Percentiles rank a stretch among this genome's conserved stretches.
phyloP scores from a whole-genome alignment of 2,797 vertebrate species.

The Myripristis jacobus region DNA sequence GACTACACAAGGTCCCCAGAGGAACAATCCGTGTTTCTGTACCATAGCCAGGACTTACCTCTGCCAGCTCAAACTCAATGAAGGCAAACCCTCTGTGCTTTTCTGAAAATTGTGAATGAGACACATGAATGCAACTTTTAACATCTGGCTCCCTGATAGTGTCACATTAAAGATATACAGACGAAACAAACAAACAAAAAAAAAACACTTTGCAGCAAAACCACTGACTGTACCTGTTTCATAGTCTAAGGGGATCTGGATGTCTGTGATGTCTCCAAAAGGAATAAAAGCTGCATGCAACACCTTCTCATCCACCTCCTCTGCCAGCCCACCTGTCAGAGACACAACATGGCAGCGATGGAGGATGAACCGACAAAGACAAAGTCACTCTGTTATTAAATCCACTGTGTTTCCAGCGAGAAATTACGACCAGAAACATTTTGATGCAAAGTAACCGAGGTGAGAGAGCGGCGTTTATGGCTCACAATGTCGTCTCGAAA shows the following conservation, averaged over 20 bases:
- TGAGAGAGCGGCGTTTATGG: not conserved
- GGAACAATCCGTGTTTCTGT: not conserved
- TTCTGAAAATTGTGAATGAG: slow-evolving; percentile 81
- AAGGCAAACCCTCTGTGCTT: slow-evolving; percentile 98
- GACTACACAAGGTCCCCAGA: not conserved
- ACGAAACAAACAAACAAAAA: no score
- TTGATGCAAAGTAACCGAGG: no score
- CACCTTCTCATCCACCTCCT: slow-evolving; percentile 97
- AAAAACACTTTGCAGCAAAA: not conserved
- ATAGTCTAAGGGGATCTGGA: slow-evolving; percentile 98
- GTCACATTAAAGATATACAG: not conserved
- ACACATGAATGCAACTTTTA: not conserved
- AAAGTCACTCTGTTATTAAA: no score
- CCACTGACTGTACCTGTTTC: slow-evolving; percentile 87
- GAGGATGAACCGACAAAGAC: no score
- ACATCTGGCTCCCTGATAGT: not conserved
- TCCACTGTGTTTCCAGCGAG: no score
- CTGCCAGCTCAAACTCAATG: slow-evolving; percentile 95
- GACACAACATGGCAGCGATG: slow-evolving; percentile 13
- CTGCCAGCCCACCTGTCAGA: slow-evolving; percentile 90
- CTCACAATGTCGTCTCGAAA: no score
- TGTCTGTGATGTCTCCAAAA: slow-evolving; percentile 95
- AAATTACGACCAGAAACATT: no score
- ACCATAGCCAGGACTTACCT: slow-evolving; percentile 82
- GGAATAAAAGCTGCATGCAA: slow-evolving; percentile 97